Evolutionary conservation across 2,797 vertebrate genomes (phyloP).

Genomic region (Aphelocoma californica): DNA sequence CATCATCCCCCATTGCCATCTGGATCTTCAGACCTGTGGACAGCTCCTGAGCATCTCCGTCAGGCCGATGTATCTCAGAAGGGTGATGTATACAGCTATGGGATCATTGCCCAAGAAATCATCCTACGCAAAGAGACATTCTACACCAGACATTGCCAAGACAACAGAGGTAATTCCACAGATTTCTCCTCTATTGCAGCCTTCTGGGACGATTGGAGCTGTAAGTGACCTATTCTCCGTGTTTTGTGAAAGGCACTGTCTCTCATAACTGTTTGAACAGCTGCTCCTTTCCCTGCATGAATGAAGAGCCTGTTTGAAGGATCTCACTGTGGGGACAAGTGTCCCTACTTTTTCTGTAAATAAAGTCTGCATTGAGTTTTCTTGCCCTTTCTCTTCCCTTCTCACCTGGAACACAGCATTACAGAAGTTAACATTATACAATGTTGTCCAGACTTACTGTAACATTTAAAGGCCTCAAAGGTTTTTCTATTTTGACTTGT

Average conservation of each 20-base stretch:
- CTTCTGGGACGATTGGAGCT: not conserved
- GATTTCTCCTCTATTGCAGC: not conserved
- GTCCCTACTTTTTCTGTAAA: not conserved
- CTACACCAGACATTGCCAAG: conserved; percentile 75
- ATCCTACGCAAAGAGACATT: conserved; percentile 84
- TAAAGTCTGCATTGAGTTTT: not conserved
- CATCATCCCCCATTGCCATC: not conserved
- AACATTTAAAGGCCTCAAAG: not conserved
- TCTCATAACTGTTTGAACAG: not conserved
- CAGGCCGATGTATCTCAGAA: conserved; percentile 85
- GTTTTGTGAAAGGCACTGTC: not conserved
- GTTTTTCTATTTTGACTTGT: not conserved
- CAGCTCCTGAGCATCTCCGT: conserved; percentile 91
- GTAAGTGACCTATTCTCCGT: not conserved
- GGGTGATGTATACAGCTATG: conserved; percentile 93
- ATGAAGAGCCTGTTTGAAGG: not conserved
- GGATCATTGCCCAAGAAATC: conserved; percentile 94
- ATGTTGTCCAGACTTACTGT: not conserved
- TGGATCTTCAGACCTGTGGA: conserved; percentile 80
- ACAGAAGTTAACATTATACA: not conserved
- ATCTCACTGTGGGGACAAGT: not conserved
- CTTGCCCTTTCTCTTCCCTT: not conserved
- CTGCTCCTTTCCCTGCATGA: not conserved
- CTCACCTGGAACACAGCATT: not conserved
- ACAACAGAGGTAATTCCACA: conserved; percentile 76